phyloP scores from a whole-genome alignment of 2,888 invertebrate species.

The Calephelis perditalis region DNA sequence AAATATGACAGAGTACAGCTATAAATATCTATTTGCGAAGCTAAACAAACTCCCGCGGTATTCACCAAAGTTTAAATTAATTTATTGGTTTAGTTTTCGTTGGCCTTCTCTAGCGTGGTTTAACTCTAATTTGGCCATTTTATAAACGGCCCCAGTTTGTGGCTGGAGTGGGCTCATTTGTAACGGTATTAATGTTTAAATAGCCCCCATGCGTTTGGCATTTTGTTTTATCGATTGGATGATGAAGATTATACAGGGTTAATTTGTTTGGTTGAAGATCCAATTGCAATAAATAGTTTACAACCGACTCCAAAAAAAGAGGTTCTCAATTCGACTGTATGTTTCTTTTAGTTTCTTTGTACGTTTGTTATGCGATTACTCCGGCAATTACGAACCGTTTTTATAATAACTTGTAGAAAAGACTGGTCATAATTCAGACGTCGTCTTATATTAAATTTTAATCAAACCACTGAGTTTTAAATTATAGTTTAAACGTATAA shows the following conservation, averaged over 20 bases:
- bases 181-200: slow-evolving; percentile 11
- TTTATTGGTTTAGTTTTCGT: slow-evolving; percentile 13
- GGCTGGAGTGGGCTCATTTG: slow-evolving; percentile 8
- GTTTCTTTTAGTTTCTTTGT: no score
- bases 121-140: slow-evolving; percentile 16
- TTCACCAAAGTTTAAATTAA: slow-evolving; percentile 12
- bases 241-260: neutral
- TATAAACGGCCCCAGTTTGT: slow-evolving; percentile 7
- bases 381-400: no score
- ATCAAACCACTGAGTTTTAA: no score
- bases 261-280: no score
- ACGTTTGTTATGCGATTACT: no score
- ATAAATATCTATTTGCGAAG: slow-evolving; percentile 10
- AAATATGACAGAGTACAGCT: neutral
- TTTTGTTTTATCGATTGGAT: slow-evolving; percentile 12
- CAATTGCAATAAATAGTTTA: no score
- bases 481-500: no score
- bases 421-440: no score
- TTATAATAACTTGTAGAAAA: no score
- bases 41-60: slow-evolving; percentile 11
- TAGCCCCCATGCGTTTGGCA: slow-evolving; percentile 4
- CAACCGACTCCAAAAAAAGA: no score
- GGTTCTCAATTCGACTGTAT: no score
- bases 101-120: slow-evolving; percentile 12
- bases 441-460: no score